Percentiles rank a stretch among this genome's conserved stretches.
phyloP scores from a whole-genome alignment of 2,888 invertebrate genomes.

The Leptinotarsa juncta region DNA sequence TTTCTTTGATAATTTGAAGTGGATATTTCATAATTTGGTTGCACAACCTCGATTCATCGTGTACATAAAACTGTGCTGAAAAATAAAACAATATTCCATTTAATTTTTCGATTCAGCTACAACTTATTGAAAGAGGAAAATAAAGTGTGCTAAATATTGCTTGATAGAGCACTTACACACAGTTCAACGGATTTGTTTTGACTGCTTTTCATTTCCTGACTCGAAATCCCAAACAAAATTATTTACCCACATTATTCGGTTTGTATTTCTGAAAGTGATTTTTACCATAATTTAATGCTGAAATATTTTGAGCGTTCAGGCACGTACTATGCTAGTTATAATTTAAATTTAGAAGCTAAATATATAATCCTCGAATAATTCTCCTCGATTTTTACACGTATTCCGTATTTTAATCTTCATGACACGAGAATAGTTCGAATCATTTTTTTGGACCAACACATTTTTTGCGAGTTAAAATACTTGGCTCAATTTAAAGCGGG shows the following conservation, averaged over 20 bases:
- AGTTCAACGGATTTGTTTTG: slow-evolving; percentile 29
- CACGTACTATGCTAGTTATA: slow-evolving; percentile 40
- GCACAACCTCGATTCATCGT: too few species aligned
- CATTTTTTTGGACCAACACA: neutral
- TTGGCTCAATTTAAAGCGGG: neutral
- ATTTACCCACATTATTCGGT: slow-evolving; percentile 34
- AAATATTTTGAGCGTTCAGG: slow-evolving; percentile 36
- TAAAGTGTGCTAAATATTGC: slow-evolving; percentile 28
- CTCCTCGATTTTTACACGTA: slow-evolving; percentile 35
- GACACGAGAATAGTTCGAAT: slow-evolving; percentile 26
- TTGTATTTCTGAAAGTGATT: slow-evolving; percentile 34
- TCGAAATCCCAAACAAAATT: slow-evolving; percentile 35
- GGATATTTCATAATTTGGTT: too few species aligned
- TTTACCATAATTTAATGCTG: slow-evolving; percentile 37
- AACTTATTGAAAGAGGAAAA: neutral
- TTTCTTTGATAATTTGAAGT: too few species aligned
- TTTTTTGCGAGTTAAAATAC: neutral
- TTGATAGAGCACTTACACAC: slow-evolving; percentile 29
- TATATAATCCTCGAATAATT: slow-evolving; percentile 38
- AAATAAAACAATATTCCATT: neutral
- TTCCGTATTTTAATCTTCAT: slow-evolving; percentile 24
- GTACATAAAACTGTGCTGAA: too few species aligned
- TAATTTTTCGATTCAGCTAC: neutral
- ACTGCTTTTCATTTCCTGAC: slow-evolving; percentile 31
- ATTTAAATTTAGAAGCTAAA: slow-evolving; percentile 42